Evolutionary conservation across 2,797 vertebrate genomes (phyloP).

Genomic region (Orientallactaga sibirica): DNA sequence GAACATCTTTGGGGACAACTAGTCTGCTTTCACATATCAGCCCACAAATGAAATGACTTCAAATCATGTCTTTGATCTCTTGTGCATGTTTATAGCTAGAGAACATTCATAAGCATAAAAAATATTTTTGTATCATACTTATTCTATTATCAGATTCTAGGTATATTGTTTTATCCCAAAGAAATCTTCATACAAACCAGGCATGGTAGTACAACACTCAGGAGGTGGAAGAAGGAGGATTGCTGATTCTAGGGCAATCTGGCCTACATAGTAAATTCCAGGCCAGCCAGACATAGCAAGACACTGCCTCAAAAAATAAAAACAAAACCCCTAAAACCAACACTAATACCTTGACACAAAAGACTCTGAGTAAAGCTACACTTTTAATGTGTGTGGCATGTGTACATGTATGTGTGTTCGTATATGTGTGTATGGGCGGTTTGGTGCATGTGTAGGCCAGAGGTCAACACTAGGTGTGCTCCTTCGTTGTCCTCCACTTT

Average conservation of each 20-base stretch:
- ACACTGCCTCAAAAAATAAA: neutral
- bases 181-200: neutral
- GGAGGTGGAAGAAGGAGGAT: neutral
- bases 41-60: neutral
- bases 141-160: neutral
- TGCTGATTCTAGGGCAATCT: neutral
- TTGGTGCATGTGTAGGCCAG: no score
- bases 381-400: neutral
- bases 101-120: neutral
- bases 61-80: neutral
- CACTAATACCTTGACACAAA: neutral
- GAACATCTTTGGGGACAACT: neutral
- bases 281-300: neutral
- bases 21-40: neutral
- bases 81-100: neutral
- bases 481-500: no score
- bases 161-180: constrained; percentile 35
- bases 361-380: neutral
- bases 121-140: neutral
- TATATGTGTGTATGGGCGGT: no score
- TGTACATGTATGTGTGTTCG: neutral
- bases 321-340: neutral
- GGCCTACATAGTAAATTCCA: neutral
- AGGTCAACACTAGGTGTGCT: no score
- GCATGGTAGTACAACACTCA: neutral